Conservation (phyloP, 2,113 vertebrate species). For the rabbit (Oryctolagus cuniculus) region mOryCun1.1 NC_091433.1:35282501-35283000, state of each 20-base stretch:
- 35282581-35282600: background rate
- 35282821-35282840: background rate
- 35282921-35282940: background rate
- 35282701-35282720: background rate
- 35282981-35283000: background rate
- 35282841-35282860: background rate
- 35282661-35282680: background rate
- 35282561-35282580: background rate
- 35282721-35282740: background rate
- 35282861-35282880: background rate
- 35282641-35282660: background rate
- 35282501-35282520: background rate
- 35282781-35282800: conserved; percentile 6
- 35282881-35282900: conserved; percentile 27
- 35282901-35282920: conserved; percentile 31
- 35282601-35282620: background rate
- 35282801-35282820: background rate
- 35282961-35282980: background rate
- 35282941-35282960: conserved; percentile 33
- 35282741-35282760: background rate
- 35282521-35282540: too few species aligned
- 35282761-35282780: background rate
- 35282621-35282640: background rate
- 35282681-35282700: background rate
- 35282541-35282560: background rate